phyloP scores from a whole-genome alignment of 2,888 invertebrate genomes.

The Coremacera marginata region DNA sequence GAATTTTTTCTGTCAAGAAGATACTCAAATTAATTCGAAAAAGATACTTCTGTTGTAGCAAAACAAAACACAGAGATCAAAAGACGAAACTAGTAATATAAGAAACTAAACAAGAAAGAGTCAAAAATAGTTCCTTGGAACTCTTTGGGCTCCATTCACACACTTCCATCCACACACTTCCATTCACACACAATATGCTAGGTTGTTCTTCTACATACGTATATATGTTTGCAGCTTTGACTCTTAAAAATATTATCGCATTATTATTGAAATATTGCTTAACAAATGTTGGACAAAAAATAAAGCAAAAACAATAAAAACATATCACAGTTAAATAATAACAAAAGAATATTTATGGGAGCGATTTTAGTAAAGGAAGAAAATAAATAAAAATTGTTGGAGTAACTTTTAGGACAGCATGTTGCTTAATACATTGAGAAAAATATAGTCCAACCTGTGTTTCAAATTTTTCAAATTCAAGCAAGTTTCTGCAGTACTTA shows the following conservation, averaged over 20 bases:
- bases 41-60: no score
- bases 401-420: background rate
- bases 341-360: background rate
- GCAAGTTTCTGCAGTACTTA: background rate
- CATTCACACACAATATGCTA: no score
- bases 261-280: background rate
- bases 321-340: background rate
- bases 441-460: no score
- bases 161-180: no score
- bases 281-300: background rate
- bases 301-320: background rate
- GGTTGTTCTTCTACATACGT: background rate
- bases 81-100: no score
- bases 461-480: background rate
- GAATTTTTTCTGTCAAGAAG: no score
- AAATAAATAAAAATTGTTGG: no score
- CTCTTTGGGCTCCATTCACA: no score
- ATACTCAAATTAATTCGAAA: no score
- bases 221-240: background rate
- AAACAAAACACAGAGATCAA: no score
- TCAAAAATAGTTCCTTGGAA: no score
- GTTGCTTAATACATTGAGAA: background rate
- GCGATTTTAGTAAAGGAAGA: background rate
- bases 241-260: constrained; percentile 13
- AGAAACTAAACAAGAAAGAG: no score